phyloP scores from a whole-genome alignment of 2,888 invertebrate genomes.

The Conus canariensis region DNA sequence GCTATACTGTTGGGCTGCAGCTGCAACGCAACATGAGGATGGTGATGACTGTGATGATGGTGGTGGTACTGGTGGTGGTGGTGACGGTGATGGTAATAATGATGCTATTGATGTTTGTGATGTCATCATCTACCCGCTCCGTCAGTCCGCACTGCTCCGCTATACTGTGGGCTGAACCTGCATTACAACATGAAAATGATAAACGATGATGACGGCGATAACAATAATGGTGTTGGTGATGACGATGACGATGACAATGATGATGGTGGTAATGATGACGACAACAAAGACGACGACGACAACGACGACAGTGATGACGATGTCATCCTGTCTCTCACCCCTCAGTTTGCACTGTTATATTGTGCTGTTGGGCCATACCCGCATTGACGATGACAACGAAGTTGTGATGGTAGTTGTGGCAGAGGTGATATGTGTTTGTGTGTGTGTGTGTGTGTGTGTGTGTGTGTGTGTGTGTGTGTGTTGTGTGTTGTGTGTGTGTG shows the following conservation, averaged over 20 bases:
- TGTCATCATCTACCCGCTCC: slow-evolving; percentile 90
- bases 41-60: not conserved
- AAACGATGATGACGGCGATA: not conserved
- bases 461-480: no score
- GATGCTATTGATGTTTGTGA: slow-evolving; percentile 90
- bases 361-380: no score
- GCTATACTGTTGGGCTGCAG: not conserved
- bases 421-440: no score
- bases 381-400: no score
- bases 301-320: not conserved
- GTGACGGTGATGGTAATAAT: not conserved
- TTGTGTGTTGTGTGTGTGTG: no score
- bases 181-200: no score
- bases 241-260: not conserved
- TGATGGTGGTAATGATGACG: not conserved
- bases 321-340: not conserved
- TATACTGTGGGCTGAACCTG: slow-evolving; percentile 95
- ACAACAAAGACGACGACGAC: not conserved
- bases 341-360: no score
- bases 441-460: no score
- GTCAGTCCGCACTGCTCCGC: slow-evolving; percentile 95
- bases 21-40: not conserved
- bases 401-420: no score
- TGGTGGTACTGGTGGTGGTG: not conserved
- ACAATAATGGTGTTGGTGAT: not conserved